These are phyloP conservation scores for Alsophila aescularia DNA, from an alignment of 2,888 invertebrate genomes.

Conservation along the genomic window DNA sequence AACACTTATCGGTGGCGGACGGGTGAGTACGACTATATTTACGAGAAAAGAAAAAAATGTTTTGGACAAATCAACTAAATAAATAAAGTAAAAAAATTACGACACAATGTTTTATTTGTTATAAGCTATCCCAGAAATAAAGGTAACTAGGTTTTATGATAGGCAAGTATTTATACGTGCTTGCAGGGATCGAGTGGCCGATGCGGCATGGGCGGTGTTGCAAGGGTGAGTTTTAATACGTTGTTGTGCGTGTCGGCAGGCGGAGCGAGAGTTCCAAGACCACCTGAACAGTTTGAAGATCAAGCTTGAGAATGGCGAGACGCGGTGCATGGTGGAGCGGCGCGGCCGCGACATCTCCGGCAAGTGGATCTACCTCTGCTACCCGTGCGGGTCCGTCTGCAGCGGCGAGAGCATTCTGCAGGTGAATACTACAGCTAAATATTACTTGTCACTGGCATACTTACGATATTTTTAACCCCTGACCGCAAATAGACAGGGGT, in stretches of 20 bases:
- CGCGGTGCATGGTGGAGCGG: constrained; percentile 75
- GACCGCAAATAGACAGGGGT: too few species aligned
- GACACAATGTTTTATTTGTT: constrained; percentile 58
- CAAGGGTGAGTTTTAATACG: constrained; percentile 4
- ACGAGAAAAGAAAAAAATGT: neutral
- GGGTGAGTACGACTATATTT: constrained; percentile 31
- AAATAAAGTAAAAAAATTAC: constrained; percentile 28
- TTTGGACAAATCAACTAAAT: constrained; percentile 15
- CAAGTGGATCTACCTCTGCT: constrained; percentile 80
- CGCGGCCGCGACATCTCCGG: constrained; percentile 71
- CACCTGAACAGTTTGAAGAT: constrained; percentile 77
- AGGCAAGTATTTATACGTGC: neutral
- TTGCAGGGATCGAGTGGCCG: neutral
- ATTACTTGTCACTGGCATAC: too few species aligned
- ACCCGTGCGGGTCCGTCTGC: constrained; percentile 80
- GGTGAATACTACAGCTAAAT: constrained; percentile 45
- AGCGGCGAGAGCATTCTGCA: constrained; percentile 74
- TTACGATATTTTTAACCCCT: too few species aligned
- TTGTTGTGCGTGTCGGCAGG: constrained; percentile 52
- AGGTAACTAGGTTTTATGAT: neutral
- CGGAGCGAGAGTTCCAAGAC: constrained; percentile 73
- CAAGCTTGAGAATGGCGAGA: constrained; percentile 71
- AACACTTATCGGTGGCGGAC: constrained; percentile 12
- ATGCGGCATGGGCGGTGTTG: neutral
- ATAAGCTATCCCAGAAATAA: constrained; percentile 41